phyloP scores from a whole-genome alignment of 2,888 invertebrate species.

The Hirtodrosophila alboralis region DNA sequence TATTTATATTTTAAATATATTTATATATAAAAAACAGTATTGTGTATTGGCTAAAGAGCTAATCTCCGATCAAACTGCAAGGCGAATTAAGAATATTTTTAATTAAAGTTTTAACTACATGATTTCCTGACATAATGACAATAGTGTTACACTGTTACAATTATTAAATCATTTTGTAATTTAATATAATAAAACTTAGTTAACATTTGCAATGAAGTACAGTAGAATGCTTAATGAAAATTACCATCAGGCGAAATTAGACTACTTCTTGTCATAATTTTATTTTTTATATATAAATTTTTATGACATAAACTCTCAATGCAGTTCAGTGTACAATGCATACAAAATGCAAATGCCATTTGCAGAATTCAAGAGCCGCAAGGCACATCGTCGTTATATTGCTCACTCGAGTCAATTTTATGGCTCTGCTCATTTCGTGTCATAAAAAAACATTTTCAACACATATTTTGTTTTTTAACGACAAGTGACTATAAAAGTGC shows the following conservation, averaged over 20 bases:
- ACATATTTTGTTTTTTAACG: conserved; percentile 64
- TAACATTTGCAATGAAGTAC: neutral
- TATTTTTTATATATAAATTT: conserved; percentile 4
- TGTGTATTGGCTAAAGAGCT: too few relatives aligned
- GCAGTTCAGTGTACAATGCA: conserved; percentile 52
- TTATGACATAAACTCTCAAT: conserved; percentile 17
- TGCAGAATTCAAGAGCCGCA: conserved; percentile 46
- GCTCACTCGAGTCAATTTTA: conserved; percentile 62
- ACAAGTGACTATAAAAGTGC: conserved; percentile 67
- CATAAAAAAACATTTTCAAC: conserved; percentile 75
- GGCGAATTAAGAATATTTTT: too few relatives aligned
- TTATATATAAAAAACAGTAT: too few relatives aligned
- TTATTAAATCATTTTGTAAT: too few relatives aligned
- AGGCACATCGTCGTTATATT: conserved; percentile 59
- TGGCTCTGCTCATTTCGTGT: conserved; percentile 70
- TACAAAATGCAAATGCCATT: conserved; percentile 50
- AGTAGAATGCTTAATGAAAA: neutral
- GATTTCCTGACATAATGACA: too few relatives aligned
- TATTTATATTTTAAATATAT: too few relatives aligned
- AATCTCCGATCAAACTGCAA: too few relatives aligned
- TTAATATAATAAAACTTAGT: neutral
- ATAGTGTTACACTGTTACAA: too few relatives aligned
- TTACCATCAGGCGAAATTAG: conserved; percentile 2
- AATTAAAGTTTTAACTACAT: too few relatives aligned
- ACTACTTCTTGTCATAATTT: conserved; percentile 1